Base-by-base conservation (phyloP, 2,888 invertebrate genomes). In the Diaphora mendica region DNA sequence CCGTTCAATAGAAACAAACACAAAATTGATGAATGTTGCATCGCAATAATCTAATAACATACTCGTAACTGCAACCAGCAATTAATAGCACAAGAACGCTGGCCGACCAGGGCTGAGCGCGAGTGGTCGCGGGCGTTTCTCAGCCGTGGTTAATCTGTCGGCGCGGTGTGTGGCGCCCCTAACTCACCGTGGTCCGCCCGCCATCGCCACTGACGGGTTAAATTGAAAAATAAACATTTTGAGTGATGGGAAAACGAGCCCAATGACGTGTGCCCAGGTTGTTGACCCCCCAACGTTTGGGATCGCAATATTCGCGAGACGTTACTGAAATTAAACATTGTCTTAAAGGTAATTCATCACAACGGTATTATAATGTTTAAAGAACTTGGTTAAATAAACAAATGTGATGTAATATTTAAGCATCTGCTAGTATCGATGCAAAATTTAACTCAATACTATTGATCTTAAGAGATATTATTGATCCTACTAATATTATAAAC, bases 151-250 rank as follows among this genome's bases (percentile, higher is more conserved):
- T 94, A 95, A 95, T 91, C 89, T 94, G 95, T 92, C 92, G 92
- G 79, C 94, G 89, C 89, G 87, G 94, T 95, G 95, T 95, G 95
- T 94, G 95, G 95, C 92, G 92, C 90, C 95, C 95, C 94, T 95
- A 92, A 93, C 91, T 95, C 94, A 94, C 86, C 84, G 86, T 84
- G 85, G 78, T 79, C 86, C 85, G 85, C 86, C 83, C 85, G 85
- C 87, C 83, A 84, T 78, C 83, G 85, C 89, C 92, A 91, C 90
- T 94, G 94, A 93, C 93, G 92, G 93, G 90, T 88, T 88, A 91
- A 94, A 94, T 95, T 95, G 95, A 95, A 95, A 95, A 95, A 95
- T 95, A 95, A 95, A 95, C 95, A 95, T 88, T 82, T 89, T 93
- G 94, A 93, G 91, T 92, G 94, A 94, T 93, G 91, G 89, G 85